These are phyloP conservation scores for Nylanderia fulva DNA, from an alignment of 1,140 invertebrate genomes.

Conservation along the genomic window DNA sequence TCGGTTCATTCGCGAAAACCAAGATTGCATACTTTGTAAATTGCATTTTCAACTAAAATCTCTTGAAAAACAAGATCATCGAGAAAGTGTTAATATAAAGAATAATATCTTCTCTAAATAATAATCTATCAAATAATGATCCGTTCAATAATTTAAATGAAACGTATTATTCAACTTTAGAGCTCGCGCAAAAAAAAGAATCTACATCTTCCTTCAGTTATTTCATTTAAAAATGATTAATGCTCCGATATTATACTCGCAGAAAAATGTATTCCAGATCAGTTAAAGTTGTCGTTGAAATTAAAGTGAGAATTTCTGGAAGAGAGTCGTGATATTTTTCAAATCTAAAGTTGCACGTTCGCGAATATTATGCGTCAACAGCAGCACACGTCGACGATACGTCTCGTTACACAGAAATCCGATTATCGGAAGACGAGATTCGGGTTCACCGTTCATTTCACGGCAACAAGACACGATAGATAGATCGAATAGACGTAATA, in stretches of 20 bases:
- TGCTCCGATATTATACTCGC: background rate
- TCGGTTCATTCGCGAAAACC: background rate
- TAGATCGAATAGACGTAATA: background rate
- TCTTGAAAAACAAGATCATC: background rate
- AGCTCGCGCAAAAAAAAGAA: too few relatives aligned
- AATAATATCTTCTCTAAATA: background rate
- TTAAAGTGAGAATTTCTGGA: background rate
- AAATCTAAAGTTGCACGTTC: background rate
- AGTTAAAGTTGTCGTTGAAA: background rate
- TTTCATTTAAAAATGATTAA: background rate
- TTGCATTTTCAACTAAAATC: background rate
- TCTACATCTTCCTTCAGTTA: background rate
- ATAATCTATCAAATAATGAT: background rate
- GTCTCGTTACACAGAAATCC: slow-evolving; percentile 23
- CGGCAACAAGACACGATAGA: slow-evolving; percentile 41
- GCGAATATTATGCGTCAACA: background rate
- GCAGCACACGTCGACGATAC: background rate
- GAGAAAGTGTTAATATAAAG: background rate
- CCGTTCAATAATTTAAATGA: background rate
- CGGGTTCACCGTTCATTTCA: slow-evolving; percentile 28
- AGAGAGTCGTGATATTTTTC: background rate
- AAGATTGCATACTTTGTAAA: background rate
- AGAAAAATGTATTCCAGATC: background rate
- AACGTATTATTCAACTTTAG: too few relatives aligned
- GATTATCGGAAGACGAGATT: slow-evolving; percentile 36